Percentiles rank a stretch among this genome's conserved stretches.
Evolutionary conservation across 1,140 invertebrate genomes (phyloP).

Genomic region (Drosophila ambigua): DNA sequence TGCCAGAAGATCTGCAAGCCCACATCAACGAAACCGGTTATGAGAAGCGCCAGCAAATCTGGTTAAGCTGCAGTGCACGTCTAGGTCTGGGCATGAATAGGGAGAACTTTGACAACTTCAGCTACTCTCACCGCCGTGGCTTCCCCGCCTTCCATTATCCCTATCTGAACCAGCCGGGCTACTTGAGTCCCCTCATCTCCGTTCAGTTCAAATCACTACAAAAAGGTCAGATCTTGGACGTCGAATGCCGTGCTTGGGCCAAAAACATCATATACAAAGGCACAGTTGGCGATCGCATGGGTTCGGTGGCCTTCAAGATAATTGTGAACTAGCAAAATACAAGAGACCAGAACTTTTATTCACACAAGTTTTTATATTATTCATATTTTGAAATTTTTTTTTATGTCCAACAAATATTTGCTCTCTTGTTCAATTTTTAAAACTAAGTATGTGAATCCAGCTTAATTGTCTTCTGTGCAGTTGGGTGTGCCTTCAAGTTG

Average conservation of each 20-base stretch:
- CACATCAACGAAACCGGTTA: slow-evolving; percentile 84
- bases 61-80: too few relatives aligned
- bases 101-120: slow-evolving; percentile 88
- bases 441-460: too few relatives aligned
- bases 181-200: slow-evolving; percentile 93
- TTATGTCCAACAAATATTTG: too few relatives aligned
- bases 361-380: too few relatives aligned
- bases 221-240: slow-evolving; percentile 87
- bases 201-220: slow-evolving; percentile 89
- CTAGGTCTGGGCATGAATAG: slow-evolving; percentile 91
- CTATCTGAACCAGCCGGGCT: slow-evolving; percentile 90
- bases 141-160: slow-evolving; percentile 93
- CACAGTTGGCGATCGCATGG: slow-evolving; percentile 88
- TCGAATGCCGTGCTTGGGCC: slow-evolving; percentile 95
- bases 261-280: slow-evolving; percentile 90
- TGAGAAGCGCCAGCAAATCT: slow-evolving; percentile 87
- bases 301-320: slow-evolving; percentile 93
- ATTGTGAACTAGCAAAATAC: slow-evolving; percentile 87
- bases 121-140: slow-evolving; percentile 89
- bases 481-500: too few relatives aligned
- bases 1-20: slow-evolving; percentile 87
- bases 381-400: too few relatives aligned
- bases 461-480: too few relatives aligned
- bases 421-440: too few relatives aligned
- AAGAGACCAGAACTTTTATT: too few relatives aligned